These are phyloP conservation scores for Linnaemya tessellans DNA, from an alignment of 2,888 invertebrate species.

Conservation along the genomic window DNA sequence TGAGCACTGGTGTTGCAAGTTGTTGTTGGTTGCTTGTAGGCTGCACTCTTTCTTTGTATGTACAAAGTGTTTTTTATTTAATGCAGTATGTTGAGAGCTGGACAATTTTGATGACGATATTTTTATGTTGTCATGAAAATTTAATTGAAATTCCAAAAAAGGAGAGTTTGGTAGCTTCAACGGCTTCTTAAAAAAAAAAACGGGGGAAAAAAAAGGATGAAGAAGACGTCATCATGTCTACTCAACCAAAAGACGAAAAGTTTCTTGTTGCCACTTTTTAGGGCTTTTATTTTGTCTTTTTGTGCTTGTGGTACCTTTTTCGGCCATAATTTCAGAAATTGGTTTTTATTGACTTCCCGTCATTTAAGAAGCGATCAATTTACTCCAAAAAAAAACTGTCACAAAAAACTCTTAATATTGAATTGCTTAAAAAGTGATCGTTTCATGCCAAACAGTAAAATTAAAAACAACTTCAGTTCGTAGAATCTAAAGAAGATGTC, in stretches of 20 bases:
- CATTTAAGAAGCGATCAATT: conserved; percentile 72
- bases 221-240: conserved; percentile 75
- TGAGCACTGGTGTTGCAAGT: conserved; percentile 37
- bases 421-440: conserved; percentile 47
- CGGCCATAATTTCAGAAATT: conserved; percentile 72
- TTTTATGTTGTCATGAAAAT: conserved; percentile 81
- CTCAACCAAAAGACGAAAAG: conserved; percentile 47
- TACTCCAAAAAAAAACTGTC: conserved; percentile 41
- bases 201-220: conserved; percentile 53
- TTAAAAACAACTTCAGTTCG: conserved; percentile 5
- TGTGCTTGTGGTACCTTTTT: conserved; percentile 64
- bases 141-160: conserved; percentile 83
- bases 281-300: conserved; percentile 15
- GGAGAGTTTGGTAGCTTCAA: conserved; percentile 69
- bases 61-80: not conserved
- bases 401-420: conserved; percentile 49
- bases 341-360: conserved; percentile 74
- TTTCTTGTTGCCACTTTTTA: conserved; percentile 30
- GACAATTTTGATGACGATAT: conserved; percentile 79
- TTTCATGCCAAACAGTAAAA: conserved; percentile 26
- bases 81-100: conserved; percentile 49
- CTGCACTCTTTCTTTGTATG: conserved; percentile 38
- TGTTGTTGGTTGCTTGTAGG: conserved; percentile 28
- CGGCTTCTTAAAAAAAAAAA: not conserved
- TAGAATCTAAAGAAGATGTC: conserved; percentile 67